phyloP scores from a whole-genome alignment of 2,797 vertebrate species.

The Pseudomugil tenellus region DNA sequence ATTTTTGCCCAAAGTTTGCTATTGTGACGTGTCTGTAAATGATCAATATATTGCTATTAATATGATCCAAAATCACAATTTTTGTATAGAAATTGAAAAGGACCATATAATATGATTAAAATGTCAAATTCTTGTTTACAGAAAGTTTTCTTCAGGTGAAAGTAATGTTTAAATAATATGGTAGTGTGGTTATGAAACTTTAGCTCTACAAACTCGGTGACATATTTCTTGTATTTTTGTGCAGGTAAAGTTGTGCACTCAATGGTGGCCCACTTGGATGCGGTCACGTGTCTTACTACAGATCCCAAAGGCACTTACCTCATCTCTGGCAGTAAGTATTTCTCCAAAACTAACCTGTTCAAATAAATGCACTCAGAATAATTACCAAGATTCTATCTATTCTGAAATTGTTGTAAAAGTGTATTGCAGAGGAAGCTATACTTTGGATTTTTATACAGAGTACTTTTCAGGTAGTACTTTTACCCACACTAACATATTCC shows the following conservation, averaged over 20 bases:
- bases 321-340: slow-evolving; percentile 91
- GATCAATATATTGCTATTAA: neutral
- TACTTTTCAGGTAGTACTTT: neutral
- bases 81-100: neutral
- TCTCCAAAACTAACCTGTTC: neutral
- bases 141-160: neutral
- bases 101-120: neutral
- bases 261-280: slow-evolving; percentile 93
- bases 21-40: neutral
- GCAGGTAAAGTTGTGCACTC: slow-evolving; percentile 90
- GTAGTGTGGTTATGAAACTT: neutral
- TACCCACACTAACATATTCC: neutral
- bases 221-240: slow-evolving; percentile 24
- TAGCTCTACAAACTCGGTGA: neutral
- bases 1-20: neutral
- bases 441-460: neutral
- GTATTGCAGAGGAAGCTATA: slow-evolving; percentile 1
- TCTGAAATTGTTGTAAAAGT: neutral
- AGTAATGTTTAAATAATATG: neutral
- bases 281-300: slow-evolving; percentile 91
- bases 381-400: neutral
- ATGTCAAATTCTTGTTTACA: neutral
- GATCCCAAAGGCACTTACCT: slow-evolving; percentile 93
- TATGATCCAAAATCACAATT: neutral
- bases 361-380: neutral